phyloP scores from a whole-genome alignment of 1,140 invertebrate species.

The Drosophila eugracilis region DNA sequence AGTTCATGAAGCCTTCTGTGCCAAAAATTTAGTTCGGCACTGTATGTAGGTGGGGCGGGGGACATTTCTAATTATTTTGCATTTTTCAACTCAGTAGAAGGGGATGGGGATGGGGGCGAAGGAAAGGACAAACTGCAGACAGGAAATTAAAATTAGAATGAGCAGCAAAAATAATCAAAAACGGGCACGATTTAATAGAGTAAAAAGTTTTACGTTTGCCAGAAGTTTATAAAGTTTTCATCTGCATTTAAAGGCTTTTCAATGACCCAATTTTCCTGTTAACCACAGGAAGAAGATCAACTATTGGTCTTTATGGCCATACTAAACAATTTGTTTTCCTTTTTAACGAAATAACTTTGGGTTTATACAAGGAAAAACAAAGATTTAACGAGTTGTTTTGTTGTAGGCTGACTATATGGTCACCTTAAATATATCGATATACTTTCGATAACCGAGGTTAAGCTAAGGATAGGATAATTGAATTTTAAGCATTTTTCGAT shows the following conservation, averaged over 20 bases:
- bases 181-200: background rate
- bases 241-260: background rate
- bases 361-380: background rate
- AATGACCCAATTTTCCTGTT: background rate
- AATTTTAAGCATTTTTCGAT: no score
- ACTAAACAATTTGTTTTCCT: background rate
- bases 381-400: background rate
- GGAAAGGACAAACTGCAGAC: background rate
- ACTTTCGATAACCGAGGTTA: no score
- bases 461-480: no score
- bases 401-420: no score
- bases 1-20: no score
- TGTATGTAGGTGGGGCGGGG: no score
- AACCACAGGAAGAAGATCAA: background rate
- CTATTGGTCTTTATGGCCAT: background rate
- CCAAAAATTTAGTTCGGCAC: no score
- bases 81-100: constrained; percentile 21
- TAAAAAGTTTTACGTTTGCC: background rate
- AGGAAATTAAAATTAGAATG: constrained; percentile 68
- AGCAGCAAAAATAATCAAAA: constrained; percentile 38
- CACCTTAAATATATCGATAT: no score
- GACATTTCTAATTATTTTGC: constrained; percentile 67
- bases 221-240: background rate
- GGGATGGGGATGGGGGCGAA: background rate
- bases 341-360: background rate